These are phyloP conservation scores for Pelmatolapia mariae DNA, from an alignment of 2,113 vertebrate species.

Conservation along the genomic window DNA sequence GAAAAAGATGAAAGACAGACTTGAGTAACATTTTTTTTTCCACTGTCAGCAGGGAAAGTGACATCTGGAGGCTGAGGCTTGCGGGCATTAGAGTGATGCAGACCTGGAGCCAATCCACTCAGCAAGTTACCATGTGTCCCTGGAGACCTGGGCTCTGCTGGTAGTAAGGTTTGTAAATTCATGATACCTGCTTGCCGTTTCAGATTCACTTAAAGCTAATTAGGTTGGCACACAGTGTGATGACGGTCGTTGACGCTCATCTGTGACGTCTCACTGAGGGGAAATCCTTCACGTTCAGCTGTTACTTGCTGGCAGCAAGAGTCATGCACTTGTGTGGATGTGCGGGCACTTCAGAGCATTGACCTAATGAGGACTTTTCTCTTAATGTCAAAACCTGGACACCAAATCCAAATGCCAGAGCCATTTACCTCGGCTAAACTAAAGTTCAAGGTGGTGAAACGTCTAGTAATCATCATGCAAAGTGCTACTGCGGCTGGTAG, in stretches of 20 bases:
- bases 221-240: constrained; percentile 8
- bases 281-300: constrained; percentile 49
- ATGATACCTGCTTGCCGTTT: neutral
- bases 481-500: neutral
- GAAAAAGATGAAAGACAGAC: neutral
- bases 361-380: constrained; percentile 10
- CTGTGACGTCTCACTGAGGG: constrained; percentile 37
- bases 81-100: constrained; percentile 17
- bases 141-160: constrained; percentile 39
- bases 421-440: neutral
- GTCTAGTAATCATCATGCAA: neutral
- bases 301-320: constrained; percentile 38
- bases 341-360: constrained; percentile 9
- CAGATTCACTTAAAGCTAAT: neutral
- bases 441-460: neutral
- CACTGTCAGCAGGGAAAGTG: constrained; percentile 45
- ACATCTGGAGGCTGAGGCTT: constrained; percentile 47
- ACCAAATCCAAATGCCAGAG: neutral
- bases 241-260: constrained; percentile 6
- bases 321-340: neutral
- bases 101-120: constrained; percentile 40
- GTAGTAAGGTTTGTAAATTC: constrained; percentile 20
- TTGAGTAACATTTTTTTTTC: neutral
- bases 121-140: constrained; percentile 18
- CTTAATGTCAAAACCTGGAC: neutral